Base-by-base conservation (phyloP, 2,113 vertebrate species). In the Chaenogobius annularis region DNA sequence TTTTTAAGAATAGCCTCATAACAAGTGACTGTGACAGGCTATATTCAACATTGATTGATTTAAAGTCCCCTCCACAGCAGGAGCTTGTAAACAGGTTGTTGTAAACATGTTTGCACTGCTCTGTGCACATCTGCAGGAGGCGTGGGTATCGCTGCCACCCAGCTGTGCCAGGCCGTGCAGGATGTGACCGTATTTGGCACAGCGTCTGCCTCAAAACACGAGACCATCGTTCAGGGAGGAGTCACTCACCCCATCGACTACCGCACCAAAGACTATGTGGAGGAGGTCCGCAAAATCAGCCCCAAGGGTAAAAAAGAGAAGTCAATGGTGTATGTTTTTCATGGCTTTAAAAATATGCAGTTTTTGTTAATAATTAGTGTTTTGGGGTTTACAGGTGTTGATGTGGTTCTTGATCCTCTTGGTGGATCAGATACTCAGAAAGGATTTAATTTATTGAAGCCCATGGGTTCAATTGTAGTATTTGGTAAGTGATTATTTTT, bases 141-240 rank as follows among this genome's bases (percentile, higher is more conserved):
- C 0, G 97, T 99, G 70, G 97, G 97, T 12, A 94, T 95, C 35
- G 97, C 97, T 48, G 96, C 94, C 23, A 90, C 96, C 85, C 97
- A 99, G 92, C 93, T 99, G 79, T 98, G 96, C 83, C 94, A 94
- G 67, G 96, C 94, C 0, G 94, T 98, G 73, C 92, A 94, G 71
- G 95, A 96, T 0, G 94, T 99, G 88, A 98, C 95, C 0, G 89
- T 99, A 69, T 99, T 98, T 23, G 97, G 97, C 72, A 99, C 97
- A 0, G 95, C 97, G 0, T 98, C 97, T 0, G 95, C 95, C 75
- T 91, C 94, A 84, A 99, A 99, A 87, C 97, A 99, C 0, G 95
- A 98, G 3, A 73, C 59, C 0, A 96, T 99, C 71, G 91, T 87
- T 78, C 93, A 96, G 83, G 94, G 93, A 0, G 97, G 97, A 0